These are phyloP conservation scores for Heliconius charithonia DNA, from an alignment of 2,888 invertebrate genomes.

Conservation along the genomic window DNA sequence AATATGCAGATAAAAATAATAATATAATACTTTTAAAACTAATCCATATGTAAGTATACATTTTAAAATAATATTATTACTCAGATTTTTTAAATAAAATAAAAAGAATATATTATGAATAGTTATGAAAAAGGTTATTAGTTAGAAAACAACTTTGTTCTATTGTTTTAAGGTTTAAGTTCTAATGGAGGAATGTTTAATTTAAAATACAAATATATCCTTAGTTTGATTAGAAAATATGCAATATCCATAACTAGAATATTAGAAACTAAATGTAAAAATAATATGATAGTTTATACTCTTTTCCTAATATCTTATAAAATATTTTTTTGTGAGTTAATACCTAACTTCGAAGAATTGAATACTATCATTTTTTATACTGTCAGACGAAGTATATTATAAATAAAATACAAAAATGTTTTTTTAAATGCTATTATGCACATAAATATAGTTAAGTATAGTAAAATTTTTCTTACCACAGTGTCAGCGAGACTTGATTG, in stretches of 20 bases:
- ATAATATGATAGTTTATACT: too few species aligned
- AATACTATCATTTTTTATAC: too few species aligned
- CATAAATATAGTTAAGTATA: not conserved
- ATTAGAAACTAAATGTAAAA: not conserved
- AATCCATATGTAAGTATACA: not conserved
- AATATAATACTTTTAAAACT: conserved; percentile 41
- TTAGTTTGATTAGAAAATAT: not conserved
- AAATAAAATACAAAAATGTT: too few species aligned
- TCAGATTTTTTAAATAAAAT: not conserved
- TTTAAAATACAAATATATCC: not conserved
- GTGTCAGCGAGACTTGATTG: conserved; percentile 75
- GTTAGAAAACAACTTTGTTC: not conserved
- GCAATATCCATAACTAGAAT: not conserved
- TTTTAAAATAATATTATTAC: not conserved
- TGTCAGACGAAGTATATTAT: too few species aligned
- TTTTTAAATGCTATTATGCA: too few species aligned
- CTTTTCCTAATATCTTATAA: too few species aligned
- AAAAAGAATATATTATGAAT: not conserved
- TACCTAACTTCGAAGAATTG: too few species aligned
- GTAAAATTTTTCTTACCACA: conserved; percentile 60
- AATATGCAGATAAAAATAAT: conserved; percentile 36
- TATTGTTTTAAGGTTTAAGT: not conserved
- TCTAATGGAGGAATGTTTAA: not conserved
- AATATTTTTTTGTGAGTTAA: too few species aligned
- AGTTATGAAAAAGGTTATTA: not conserved